Conservation (phyloP, 2,113 vertebrate genomes). For the Rafetus swinhoei region DNA sequence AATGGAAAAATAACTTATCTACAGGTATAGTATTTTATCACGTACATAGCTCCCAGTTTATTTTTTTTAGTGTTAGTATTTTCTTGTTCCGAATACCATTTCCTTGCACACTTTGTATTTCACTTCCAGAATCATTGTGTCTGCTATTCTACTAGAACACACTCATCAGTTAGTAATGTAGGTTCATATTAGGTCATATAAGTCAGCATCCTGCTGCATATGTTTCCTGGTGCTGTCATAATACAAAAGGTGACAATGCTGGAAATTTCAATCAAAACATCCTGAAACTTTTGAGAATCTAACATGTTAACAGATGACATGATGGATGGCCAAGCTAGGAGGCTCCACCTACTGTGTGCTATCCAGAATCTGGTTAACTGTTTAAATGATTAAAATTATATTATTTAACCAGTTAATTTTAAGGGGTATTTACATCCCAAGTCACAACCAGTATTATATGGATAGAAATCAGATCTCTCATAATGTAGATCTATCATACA, state of each 20-base stretch:
- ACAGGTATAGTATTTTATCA: background rate
- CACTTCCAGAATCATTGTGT: background rate
- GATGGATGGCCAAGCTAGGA: background rate
- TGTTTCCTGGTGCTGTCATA: background rate
- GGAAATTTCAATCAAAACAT: background rate
- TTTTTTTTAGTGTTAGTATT: conserved; percentile 6
- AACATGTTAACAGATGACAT: background rate
- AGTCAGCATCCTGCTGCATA: background rate
- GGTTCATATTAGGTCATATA: background rate
- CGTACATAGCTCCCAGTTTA: background rate
- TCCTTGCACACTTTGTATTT: conserved; percentile 7
- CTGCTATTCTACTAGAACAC: background rate
- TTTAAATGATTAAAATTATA: too few relatives aligned
- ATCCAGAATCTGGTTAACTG: too few relatives aligned
- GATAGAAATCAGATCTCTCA: background rate
- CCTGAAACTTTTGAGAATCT: background rate
- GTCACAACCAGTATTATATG: background rate
- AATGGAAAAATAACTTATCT: background rate
- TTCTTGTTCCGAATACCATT: background rate
- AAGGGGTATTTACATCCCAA: too few relatives aligned
- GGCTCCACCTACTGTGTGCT: too few relatives aligned
- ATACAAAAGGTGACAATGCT: background rate
- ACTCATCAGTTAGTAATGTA: background rate
- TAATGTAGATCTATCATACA: rapidly evolving
- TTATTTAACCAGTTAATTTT: too few relatives aligned